Evolutionary conservation across 2,888 invertebrate genomes (phyloP).

Genomic region (Cynaeus angustus): DNA sequence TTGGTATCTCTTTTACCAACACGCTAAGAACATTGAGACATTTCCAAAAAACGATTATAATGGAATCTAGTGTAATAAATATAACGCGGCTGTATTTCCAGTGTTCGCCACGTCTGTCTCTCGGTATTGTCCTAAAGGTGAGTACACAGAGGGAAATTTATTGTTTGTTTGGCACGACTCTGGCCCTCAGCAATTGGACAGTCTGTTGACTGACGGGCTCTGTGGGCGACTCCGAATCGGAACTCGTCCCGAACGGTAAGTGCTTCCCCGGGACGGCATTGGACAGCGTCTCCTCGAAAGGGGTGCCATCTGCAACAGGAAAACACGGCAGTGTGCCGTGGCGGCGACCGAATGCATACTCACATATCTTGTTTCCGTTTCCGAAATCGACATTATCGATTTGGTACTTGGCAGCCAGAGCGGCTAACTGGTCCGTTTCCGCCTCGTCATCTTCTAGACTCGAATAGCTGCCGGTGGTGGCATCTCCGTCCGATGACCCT

Average conservation of each 20-base stretch:
- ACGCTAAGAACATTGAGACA: conserved; percentile 57
- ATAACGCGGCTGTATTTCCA: background rate
- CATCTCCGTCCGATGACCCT: conserved; percentile 72
- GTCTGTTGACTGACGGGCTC: conserved; percentile 73
- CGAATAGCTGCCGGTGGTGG: conserved; percentile 74
- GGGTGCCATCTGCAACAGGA: conserved; percentile 47
- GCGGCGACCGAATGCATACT: conserved; percentile 51
- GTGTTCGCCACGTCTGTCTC: background rate
- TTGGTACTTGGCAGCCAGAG: conserved; percentile 68
- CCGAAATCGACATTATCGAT: conserved; percentile 70
- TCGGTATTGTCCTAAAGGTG: conserved; percentile 40
- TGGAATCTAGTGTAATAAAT: conserved; percentile 25
- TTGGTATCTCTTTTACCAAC: conserved; percentile 42
- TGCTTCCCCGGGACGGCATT: conserved; percentile 52
- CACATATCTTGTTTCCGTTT: conserved; percentile 71
- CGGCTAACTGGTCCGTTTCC: conserved; percentile 68
- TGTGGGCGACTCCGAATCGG: conserved; percentile 74
- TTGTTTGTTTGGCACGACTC: conserved; percentile 69
- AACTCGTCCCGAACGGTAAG: conserved; percentile 69
- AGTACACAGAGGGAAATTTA: conserved; percentile 34
- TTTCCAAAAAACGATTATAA: conserved; percentile 52
- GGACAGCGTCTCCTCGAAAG: conserved; percentile 37
- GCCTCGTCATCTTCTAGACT: conserved; percentile 74
- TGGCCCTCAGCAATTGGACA: conserved; percentile 69
- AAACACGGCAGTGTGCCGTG: conserved; percentile 5